phyloP scores from a whole-genome alignment of 2,888 invertebrate genomes.

The Limulus polyphemus region DNA sequence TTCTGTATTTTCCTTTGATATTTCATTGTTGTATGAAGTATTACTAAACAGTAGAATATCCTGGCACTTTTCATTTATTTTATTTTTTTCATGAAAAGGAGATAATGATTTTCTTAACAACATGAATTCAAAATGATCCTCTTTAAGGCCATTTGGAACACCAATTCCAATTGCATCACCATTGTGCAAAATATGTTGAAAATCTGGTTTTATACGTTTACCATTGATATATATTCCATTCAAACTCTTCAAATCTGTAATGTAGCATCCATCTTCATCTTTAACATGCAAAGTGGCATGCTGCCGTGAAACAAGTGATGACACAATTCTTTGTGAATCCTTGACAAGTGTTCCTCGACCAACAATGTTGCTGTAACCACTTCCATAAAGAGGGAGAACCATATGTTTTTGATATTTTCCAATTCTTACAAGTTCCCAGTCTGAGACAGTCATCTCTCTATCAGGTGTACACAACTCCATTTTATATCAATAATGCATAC shows the following conservation, averaged over 20 bases:
- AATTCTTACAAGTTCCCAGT: background rate
- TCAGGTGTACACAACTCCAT: too few relatives aligned
- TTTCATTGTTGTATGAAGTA: too few relatives aligned
- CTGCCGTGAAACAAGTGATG: slow-evolving; percentile 6
- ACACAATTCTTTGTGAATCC: background rate
- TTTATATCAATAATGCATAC: too few relatives aligned
- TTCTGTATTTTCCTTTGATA: too few relatives aligned
- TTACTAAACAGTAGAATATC: too few relatives aligned
- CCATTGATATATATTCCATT: slow-evolving; percentile 15
- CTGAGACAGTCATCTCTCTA: too few relatives aligned
- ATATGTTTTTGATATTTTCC: slow-evolving; percentile 1
- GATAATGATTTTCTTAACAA: background rate
- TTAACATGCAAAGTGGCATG: slow-evolving; percentile 8
- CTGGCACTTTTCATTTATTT: too few relatives aligned
- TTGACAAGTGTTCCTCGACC: background rate
- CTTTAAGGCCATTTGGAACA: background rate
- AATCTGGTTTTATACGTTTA: background rate
- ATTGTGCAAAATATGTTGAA: background rate
- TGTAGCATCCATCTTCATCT: slow-evolving; percentile 1
- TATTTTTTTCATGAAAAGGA: too few relatives aligned
- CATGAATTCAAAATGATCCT: slow-evolving; percentile 7
- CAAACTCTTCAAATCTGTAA: slow-evolving; percentile 10
- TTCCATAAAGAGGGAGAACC: slow-evolving; percentile 2
- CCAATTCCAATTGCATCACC: slow-evolving; percentile 11
- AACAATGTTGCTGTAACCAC: slow-evolving; percentile 3